Base-by-base conservation (phyloP, 2,888 invertebrate species). In the Tupiocoris notatus region DNA sequence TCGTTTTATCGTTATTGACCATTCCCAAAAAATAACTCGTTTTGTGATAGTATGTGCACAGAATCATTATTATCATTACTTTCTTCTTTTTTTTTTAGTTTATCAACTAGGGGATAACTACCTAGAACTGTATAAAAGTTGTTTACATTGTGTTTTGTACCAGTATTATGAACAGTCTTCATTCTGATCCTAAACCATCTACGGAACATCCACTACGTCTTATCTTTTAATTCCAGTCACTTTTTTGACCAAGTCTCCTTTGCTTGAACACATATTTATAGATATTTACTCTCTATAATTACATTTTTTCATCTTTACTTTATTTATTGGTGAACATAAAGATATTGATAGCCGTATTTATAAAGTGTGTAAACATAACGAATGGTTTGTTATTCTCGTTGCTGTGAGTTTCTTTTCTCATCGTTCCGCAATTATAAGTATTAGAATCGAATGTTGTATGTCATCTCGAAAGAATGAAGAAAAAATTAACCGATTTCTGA, bases 91-190 rank as follows among this genome's bases (percentile, higher is more conserved):
- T 12, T 12, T 39, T 75, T 75, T 54, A 70, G 39, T 73, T 76
- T 66, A 76, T 63, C 58, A 76, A 74, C 79, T 79, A 78, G 68
- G 68, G 74, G 68, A 75, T 25, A 76, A 71, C 77, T 79, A 77
- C 67, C 78, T 78, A 79, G 75, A 78, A 62, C 75, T 78, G 77
- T 78, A 79, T 76, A 79, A 79, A 78, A 79, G 67, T 74, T 77
- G 77, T 75, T 77, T 77, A 61, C 57, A 78, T 59, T 79, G 79
- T 64, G 64, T 79, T 79, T n/a, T 79, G 79, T 79, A 79, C 79
- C 79, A 79, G 78, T 77, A 76, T 78, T 78, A 76, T 76, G 73
- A 75, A 79, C 79, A 79, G 79, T 79, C 79, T 79, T 79, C 78
- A 77, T 75, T 79, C 79, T 66, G 75, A 78, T 78, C 79, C 79